phyloP scores from a whole-genome alignment of 2,113 vertebrate species.

The Labeo catla region DNA sequence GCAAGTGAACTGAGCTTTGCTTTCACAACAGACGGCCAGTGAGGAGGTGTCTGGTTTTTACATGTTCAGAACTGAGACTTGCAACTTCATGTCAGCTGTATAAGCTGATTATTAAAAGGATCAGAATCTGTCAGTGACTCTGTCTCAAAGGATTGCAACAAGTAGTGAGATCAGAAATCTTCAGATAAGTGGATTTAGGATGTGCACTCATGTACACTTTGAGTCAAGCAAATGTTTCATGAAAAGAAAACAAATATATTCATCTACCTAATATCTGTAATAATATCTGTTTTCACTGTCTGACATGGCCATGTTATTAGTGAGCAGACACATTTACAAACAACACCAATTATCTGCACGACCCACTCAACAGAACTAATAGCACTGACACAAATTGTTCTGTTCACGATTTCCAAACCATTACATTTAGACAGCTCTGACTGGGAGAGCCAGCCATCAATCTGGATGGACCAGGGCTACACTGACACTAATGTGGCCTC shows the following conservation, averaged over 20 bases:
- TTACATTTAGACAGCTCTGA: neutral
- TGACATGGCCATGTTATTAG: neutral
- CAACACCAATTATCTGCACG: neutral
- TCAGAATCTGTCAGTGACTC: neutral
- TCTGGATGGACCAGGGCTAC: neutral
- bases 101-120: neutral
- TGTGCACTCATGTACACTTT: neutral
- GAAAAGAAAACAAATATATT: neutral
- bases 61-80: neutral
- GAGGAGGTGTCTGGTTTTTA: slow-evolving; percentile 5
- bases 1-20: neutral
- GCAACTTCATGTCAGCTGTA: neutral
- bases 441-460: neutral
- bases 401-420: neutral
- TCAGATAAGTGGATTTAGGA: neutral
- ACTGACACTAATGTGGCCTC: slow-evolving; percentile 3
- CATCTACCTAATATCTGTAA: neutral
- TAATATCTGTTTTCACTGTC: neutral
- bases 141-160: neutral
- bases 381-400: neutral
- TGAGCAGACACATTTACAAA: neutral
- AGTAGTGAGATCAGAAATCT: neutral
- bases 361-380: neutral
- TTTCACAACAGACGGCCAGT: neutral
- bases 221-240: slow-evolving; percentile 1